Evolutionary conservation across 2,113 vertebrate species (phyloP), one percentile per base, ranked within the genome.

Genomic region (Onychostoma macrolepis): DNA sequence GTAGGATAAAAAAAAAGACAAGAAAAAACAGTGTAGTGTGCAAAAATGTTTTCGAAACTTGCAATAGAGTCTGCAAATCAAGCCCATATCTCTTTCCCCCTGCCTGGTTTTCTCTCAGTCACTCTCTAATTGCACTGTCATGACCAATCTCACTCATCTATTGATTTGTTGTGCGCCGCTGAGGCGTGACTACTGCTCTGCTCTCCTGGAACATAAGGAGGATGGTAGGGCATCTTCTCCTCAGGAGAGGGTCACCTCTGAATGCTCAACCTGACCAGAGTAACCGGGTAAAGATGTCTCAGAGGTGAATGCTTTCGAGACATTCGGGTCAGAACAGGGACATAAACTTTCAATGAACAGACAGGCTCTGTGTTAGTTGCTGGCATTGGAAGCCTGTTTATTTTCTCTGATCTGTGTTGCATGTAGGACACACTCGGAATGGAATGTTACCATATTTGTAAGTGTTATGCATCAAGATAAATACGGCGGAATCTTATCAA

Each of bases 81-180:
- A 8, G 17, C 61, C 28, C 21, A 13, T 58, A 19, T 43, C 61
- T 74, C 61, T 21, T 78, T 76, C 43, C 15, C 43, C 15, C 78
- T 28, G 72, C 58, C 63, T 85, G 58, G 28, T 15, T 82, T 79
- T 88, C 85, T 30, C 53, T 17, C 86, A 85, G 86, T 84, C 87
- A 69, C 85, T 87, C 83, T 91, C 76, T 88, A 92, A 94, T 93
- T 91, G 90, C 87, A 88, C 89, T 90, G 91, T 91, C 90, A 90
- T 88, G 88, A 90, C 92, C 91, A 89, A 88, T 93, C 88, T 91
- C 90, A 90, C 85, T 81, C 87, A 86, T 89, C 81, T 89, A 93
- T 94, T 91, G 91, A 93, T 94, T 93, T 90, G 87, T 88, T 88
- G 80, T 86, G 90, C 87, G 91, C 88, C 88, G 88, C 92, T 91